Evolutionary conservation across 2,888 invertebrate genomes (phyloP).

Genomic region (Epistrophe grossulariae): DNA sequence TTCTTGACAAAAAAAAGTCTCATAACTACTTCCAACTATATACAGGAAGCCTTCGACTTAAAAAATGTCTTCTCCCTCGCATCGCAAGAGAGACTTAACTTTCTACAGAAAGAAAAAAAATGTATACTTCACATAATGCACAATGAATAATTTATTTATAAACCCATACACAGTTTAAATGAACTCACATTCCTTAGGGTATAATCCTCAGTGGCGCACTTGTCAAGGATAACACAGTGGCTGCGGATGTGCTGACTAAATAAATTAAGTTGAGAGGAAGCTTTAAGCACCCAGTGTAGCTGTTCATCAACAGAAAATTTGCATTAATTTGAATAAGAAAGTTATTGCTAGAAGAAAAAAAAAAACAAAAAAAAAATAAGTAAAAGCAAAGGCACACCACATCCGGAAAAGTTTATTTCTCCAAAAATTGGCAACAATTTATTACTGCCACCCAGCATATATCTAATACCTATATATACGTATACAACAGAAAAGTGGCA

Average conservation of each 20-base stretch:
- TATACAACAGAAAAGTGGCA: constrained; percentile 13
- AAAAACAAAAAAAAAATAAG: constrained; percentile 1
- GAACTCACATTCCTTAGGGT: constrained; percentile 31
- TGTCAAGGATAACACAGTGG: constrained; percentile 32
- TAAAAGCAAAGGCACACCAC: constrained; percentile 4
- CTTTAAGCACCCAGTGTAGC: constrained; percentile 32
- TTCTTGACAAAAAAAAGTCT: background rate
- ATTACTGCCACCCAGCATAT: background rate
- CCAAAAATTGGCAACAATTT: constrained; percentile 35
- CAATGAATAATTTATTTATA: constrained; percentile 41
- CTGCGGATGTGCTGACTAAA: constrained; percentile 30
- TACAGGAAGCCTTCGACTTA: background rate
- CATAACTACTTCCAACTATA: background rate
- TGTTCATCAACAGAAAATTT: constrained; percentile 44
- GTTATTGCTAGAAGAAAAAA: constrained; percentile 22
- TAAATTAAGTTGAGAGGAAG: constrained; percentile 44
- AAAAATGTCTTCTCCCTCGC: constrained; percentile 9
- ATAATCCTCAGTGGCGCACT: constrained; percentile 37
- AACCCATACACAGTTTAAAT: constrained; percentile 37
- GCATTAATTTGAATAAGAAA: constrained; percentile 42
- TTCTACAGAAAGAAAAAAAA: background rate
- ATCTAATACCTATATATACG: no score
- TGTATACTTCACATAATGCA: constrained; percentile 27
- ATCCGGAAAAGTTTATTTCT: constrained; percentile 15
- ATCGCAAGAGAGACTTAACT: background rate